Evolutionary conservation across 1,140 invertebrate genomes (phyloP).

Genomic region (Achroia grisella): DNA sequence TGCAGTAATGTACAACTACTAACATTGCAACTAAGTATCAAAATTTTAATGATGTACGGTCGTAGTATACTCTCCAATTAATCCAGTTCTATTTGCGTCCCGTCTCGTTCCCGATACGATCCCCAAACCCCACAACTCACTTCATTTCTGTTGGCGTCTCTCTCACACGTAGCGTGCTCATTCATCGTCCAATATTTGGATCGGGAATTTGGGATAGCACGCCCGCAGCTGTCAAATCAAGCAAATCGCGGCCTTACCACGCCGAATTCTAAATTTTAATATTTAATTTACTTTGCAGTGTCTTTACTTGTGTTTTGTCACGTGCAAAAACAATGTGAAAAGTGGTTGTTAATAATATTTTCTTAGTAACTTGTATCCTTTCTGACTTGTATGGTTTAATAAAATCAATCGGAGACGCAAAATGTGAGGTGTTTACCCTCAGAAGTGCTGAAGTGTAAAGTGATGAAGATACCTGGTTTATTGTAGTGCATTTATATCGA

Average conservation of each 20-base stretch:
- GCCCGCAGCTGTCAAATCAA: conserved; percentile 66
- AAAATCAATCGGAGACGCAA: conserved; percentile 49
- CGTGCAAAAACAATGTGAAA: conserved; percentile 73
- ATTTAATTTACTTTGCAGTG: conserved; percentile 52
- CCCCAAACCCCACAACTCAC: conserved; percentile 36
- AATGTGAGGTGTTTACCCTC: conserved; percentile 56
- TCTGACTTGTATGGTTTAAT: conserved; percentile 35
- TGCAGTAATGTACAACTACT: neutral
- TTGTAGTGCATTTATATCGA: conserved; percentile 50
- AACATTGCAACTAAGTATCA: conserved; percentile 15
- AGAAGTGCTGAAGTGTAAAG: conserved; percentile 50
- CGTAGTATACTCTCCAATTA: conserved; percentile 48
- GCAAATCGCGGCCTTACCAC: conserved; percentile 31
- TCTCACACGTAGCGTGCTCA: conserved; percentile 41
- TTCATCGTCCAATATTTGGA: conserved; percentile 55
- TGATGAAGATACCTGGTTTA: conserved; percentile 52
- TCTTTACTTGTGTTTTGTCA: conserved; percentile 71
- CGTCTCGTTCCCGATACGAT: conserved; percentile 39
- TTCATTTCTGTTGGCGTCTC: conserved; percentile 41
- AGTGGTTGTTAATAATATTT: conserved; percentile 69
- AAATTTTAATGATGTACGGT: conserved; percentile 20
- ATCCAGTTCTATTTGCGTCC: conserved; percentile 58
- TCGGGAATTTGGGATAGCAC: conserved; percentile 61
- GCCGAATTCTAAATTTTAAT: conserved; percentile 17
- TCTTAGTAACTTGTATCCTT: conserved; percentile 70